phyloP scores from a whole-genome alignment of 2,113 vertebrate genomes.

The Anguilla japonica region DNA sequence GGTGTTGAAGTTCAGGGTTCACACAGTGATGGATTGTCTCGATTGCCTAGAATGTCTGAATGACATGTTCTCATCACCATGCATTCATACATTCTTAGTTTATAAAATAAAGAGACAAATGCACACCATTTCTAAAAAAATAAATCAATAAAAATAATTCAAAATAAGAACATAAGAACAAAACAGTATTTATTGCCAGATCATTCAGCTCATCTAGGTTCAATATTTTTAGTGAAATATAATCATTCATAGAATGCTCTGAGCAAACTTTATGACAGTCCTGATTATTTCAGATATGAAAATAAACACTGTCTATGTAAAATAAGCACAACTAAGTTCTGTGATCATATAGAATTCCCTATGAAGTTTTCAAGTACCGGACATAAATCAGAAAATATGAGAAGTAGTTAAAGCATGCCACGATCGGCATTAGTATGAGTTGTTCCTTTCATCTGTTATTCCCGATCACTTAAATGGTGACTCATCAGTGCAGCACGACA shows the following conservation, averaged over 20 bases:
- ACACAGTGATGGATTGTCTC: too few species aligned
- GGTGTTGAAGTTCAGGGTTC: too few species aligned
- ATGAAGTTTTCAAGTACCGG: background rate
- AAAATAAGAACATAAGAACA: background rate
- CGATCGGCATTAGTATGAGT: background rate
- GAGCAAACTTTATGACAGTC: background rate
- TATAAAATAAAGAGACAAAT: too few species aligned
- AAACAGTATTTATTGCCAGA: background rate
- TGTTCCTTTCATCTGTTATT: slow-evolving; percentile 36
- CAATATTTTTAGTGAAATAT: background rate
- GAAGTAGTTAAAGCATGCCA: background rate
- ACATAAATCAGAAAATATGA: background rate
- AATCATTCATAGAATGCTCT: background rate
- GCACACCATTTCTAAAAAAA: background rate
- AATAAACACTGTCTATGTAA: background rate
- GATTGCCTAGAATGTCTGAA: too few species aligned
- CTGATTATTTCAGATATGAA: background rate
- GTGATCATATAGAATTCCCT: background rate
- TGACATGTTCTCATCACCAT: too few species aligned
- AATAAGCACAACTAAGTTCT: background rate
- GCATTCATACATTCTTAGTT: too few species aligned
- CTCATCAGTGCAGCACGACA: slow-evolving; percentile 18
- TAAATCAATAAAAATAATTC: background rate
- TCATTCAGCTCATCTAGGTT: background rate
- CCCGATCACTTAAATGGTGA: slow-evolving; percentile 60